Evolutionary conservation across 92 coral and sea anemone species (phyloP).

Genomic region (Micromussa lordhowensis): DNA sequence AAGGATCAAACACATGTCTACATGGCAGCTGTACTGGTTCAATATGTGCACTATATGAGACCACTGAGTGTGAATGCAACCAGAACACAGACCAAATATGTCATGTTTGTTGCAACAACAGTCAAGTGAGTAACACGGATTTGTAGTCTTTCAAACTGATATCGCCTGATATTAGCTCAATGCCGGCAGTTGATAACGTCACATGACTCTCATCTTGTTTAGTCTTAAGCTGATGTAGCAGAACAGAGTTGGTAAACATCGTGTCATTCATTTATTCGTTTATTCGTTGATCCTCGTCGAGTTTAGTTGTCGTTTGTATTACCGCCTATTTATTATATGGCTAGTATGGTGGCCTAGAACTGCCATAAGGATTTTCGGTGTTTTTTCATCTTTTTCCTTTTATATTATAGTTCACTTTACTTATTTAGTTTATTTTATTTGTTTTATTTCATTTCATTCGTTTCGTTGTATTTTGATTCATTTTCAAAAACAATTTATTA

Average conservation of each 20-base stretch:
- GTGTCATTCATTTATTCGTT: no score
- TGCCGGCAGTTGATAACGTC: no score
- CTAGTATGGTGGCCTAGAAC: slow-evolving; percentile 13
- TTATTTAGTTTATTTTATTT: no score
- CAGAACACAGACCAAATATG: slow-evolving; percentile 57
- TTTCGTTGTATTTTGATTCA: neutral
- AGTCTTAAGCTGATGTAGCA: neutral
- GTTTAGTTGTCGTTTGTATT: neutral
- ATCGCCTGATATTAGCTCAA: no score
- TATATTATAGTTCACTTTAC: no score
- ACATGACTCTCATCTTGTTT: no score
- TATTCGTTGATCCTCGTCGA: neutral
- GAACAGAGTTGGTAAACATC: neutral
- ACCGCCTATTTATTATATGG: no score
- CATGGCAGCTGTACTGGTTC: slow-evolving; percentile 92
- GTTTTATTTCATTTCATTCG: neutral
- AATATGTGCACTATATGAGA: slow-evolving; percentile 75
- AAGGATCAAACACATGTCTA: slow-evolving; percentile 83
- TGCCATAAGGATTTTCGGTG: neutral
- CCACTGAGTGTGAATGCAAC: slow-evolving; percentile 74
- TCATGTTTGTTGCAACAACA: slow-evolving; percentile 85
- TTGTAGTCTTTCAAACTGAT: no score
- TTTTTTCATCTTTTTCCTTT: no score
- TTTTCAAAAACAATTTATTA: slow-evolving; percentile 19
- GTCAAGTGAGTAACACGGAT: slow-evolving; percentile 41